Evolutionary conservation across 2,888 invertebrate genomes (phyloP).

Genomic region (Stramonita haemastoma): DNA sequence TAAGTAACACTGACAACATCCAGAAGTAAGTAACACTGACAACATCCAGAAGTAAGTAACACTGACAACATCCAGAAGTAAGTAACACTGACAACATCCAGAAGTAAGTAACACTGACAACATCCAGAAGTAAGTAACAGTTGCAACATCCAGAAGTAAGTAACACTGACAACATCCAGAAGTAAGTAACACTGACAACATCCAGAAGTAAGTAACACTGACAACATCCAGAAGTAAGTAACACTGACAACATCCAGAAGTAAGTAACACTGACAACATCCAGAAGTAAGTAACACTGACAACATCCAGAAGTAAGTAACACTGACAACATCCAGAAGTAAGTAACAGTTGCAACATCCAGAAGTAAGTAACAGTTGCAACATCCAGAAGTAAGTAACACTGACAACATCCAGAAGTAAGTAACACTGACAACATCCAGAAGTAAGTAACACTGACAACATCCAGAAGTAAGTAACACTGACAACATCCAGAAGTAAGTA

Average conservation of each 20-base stretch:
- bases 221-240: constrained; percentile 78
- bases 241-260: constrained; percentile 79
- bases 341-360: too few species aligned
- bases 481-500: constrained; percentile 78
- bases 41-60: constrained; percentile 78
- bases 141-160: too few species aligned
- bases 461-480: constrained; percentile 77
- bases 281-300: constrained; percentile 76
- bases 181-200: constrained; percentile 79
- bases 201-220: constrained; percentile 77
- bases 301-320: constrained; percentile 78
- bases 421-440: constrained; percentile 79
- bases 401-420: constrained; percentile 79
- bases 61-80: constrained; percentile 80
- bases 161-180: constrained; percentile 80
- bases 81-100: constrained; percentile 79
- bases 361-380: too few species aligned
- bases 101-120: constrained; percentile 78
- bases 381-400: constrained; percentile 77
- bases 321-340: constrained; percentile 80
- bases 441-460: constrained; percentile 79
- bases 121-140: constrained; percentile 74
- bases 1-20: constrained; percentile 79
- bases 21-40: constrained; percentile 76
- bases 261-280: constrained; percentile 79